Percentiles rank a stretch among this genome's conserved stretches.
phyloP scores from a whole-genome alignment of 1,140 invertebrate species.

The Chymomyza costata region DNA sequence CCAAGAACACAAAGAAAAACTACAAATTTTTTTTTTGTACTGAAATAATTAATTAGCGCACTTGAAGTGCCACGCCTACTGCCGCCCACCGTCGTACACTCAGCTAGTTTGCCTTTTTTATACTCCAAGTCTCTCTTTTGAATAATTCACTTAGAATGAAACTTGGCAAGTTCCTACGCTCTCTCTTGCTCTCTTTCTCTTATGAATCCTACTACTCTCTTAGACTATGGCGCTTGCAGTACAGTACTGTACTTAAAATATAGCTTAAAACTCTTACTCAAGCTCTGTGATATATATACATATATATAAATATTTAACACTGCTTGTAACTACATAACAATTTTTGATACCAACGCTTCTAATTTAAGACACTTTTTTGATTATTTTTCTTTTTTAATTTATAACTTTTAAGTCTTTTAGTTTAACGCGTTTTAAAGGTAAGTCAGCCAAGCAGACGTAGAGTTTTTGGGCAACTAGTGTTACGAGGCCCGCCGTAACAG shows the following conservation, averaged over 20 bases:
- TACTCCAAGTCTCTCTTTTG: constrained; percentile 9
- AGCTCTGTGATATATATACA: constrained; percentile 18
- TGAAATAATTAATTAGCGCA: no score
- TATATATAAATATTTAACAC: no score
- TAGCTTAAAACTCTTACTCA: constrained; percentile 13
- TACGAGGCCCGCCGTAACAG: no score
- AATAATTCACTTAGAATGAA: no score
- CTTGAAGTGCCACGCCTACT: no score
- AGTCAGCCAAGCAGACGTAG: no score
- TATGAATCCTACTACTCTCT: constrained; percentile 10
- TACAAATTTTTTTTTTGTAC: no score
- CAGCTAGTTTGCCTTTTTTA: constrained; percentile 1
- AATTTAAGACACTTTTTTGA: constrained; percentile 1
- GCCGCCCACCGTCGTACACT: constrained; percentile 10
- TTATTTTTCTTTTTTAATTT: constrained; percentile 13
- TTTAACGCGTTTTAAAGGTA: no score
- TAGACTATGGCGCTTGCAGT: constrained; percentile 17
- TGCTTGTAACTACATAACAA: constrained; percentile 30
- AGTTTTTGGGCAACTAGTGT: no score
- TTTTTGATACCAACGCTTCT: constrained; percentile 5
- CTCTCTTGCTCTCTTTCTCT: constrained; percentile 22
- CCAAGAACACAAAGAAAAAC: constrained; percentile 4
- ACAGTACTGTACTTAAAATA: no score
- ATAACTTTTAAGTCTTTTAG: constrained; percentile 3
- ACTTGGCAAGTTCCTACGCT: constrained; percentile 17